Evolutionary conservation across 2,797 vertebrate species (phyloP), one percentile per base, ranked within the genome.

Genomic region (Petrocephalus sullivani): DNA sequence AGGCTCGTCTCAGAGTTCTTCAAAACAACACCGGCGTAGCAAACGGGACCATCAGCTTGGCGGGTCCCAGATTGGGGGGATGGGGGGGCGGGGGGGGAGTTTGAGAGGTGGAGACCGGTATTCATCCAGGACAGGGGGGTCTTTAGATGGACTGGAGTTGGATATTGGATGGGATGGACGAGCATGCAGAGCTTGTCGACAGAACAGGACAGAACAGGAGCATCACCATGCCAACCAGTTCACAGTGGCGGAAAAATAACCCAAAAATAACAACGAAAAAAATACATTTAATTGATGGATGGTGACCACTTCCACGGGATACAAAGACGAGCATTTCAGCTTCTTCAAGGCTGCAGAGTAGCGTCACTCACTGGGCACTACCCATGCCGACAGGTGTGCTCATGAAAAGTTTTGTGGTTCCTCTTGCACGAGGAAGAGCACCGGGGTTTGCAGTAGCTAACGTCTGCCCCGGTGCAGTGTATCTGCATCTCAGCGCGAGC

Each of bases 261-360:
- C 89, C 91, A 91, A 95, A 95, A 87, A 92, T 95, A 95, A 96
- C 37, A 41, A 95, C 88, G 92, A 91, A 95, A 94, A 96, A 90
- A 89, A 95, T 91, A 94, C 94, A 90, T 91, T 89, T 61, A 90
- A 91, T 90, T 92, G 94, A 96, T 92, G 96, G 95, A 95, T 92
- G 94, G 94, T 95, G 94, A 96, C 94, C 94, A 94, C 90, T 95
- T 96, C 94, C 95, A 93, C 94, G 95, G 94, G 96, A 95, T 91
- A 95, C 93, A 95, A 92, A 89, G 19, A 93, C 93, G 91, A 93
- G 94, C 91, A 91, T 94, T 95, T 92, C 93, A 95, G 94, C 95
- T 93, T 94, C 96, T 94, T 90, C 94, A 96, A 97, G 96, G 96
- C 95, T 97, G 96, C 95, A 96, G 96, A 94, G 95, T 93, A 94